Conservation (phyloP, 2,888 invertebrate species). For the Spilarctia lutea region DNA sequence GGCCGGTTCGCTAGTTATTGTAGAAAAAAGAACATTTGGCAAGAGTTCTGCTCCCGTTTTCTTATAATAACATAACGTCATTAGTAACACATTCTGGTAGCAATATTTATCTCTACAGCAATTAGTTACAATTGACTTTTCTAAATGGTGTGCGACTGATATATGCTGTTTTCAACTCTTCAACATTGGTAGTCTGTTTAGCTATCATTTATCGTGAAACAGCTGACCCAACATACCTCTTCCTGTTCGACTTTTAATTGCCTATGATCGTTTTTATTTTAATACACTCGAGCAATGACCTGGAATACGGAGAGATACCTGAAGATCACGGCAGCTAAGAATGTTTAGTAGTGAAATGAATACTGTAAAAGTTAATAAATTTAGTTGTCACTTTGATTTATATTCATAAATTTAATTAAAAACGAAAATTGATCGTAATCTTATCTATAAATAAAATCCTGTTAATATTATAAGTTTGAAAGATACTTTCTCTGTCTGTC, state of each 20-base stretch:
- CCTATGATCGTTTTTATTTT: background rate
- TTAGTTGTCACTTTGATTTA: background rate
- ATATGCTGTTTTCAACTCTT: constrained; percentile 5
- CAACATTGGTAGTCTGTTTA: background rate
- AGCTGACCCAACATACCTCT: background rate
- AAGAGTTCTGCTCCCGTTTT: constrained; percentile 1
- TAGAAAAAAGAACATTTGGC: background rate
- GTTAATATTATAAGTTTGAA: too few relatives aligned
- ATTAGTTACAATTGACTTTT: constrained; percentile 17
- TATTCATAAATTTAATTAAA: too few relatives aligned
- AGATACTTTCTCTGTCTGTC: too few relatives aligned
- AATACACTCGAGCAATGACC: background rate
- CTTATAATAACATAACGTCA: constrained; percentile 1
- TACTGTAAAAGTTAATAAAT: background rate
- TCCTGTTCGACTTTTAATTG: background rate
- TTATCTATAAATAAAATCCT: too few relatives aligned
- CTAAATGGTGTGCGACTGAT: constrained; percentile 8
- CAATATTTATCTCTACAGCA: constrained; percentile 1
- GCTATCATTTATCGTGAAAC: background rate
- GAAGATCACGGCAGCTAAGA: background rate
- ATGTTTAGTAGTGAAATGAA: background rate
- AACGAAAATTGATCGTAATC: too few relatives aligned
- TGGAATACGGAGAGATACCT: background rate
- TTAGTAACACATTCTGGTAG: constrained; percentile 2
- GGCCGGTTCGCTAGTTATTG: too few relatives aligned